Conservation (phyloP, 2,113 vertebrate genomes). For the Planiliza haematocheilus region DNA sequence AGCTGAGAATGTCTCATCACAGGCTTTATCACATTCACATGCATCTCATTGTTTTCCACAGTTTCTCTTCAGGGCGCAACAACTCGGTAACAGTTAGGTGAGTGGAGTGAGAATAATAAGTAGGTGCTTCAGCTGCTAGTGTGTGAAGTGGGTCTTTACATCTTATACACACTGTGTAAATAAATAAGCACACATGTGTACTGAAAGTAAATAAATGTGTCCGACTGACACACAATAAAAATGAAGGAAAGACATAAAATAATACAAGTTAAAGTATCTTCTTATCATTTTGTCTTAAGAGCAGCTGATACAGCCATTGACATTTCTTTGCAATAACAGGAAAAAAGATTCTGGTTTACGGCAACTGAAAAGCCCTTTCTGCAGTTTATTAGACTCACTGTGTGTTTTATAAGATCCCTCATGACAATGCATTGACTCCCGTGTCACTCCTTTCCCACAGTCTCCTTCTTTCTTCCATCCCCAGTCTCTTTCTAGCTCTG, state of each 20-base stretch:
- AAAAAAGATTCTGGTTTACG: constrained; percentile 12
- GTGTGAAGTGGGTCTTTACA: too few relatives aligned
- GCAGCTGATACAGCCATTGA: neutral
- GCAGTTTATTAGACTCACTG: constrained; percentile 21
- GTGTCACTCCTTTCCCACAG: constrained; percentile 12
- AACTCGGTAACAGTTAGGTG: neutral
- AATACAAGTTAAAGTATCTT: too few relatives aligned
- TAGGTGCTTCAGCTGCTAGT: neutral
- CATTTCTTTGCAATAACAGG: neutral
- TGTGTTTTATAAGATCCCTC: constrained; percentile 34
- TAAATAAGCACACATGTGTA: too few relatives aligned
- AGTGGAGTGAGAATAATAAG: neutral
- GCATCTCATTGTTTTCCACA: too few relatives aligned
- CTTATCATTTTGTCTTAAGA: neutral
- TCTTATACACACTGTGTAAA: too few relatives aligned
- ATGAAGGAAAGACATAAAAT: neutral
- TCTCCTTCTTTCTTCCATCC: neutral
- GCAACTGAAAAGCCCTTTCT: neutral
- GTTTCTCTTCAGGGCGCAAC: neutral
- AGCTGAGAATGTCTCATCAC: constrained; percentile 1
- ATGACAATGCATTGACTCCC: constrained; percentile 26
- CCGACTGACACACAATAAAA: too few relatives aligned
- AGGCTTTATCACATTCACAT: too few relatives aligned
- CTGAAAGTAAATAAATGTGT: too few relatives aligned
- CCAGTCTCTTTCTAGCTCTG: constrained; percentile 7